Evolutionary conservation across 1,140 invertebrate genomes (phyloP).

Genomic region (Lanistes nyassanus): DNA sequence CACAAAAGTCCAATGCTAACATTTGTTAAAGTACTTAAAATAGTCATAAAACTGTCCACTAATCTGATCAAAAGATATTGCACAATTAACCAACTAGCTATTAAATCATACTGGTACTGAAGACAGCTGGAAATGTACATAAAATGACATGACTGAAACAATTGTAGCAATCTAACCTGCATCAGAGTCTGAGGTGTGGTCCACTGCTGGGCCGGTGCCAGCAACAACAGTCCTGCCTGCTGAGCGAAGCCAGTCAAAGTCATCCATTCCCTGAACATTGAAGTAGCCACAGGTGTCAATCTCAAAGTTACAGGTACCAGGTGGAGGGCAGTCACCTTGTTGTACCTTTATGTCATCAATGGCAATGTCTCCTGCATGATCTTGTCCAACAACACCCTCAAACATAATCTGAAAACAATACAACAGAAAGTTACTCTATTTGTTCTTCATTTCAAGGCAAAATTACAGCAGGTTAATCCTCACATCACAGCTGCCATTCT

Average conservation of each 20-base stretch:
- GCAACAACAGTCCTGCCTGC: conserved; percentile 50
- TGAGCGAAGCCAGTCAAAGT: conserved; percentile 60
- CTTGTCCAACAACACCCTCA: conserved; percentile 52
- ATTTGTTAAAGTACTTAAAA: too few species aligned
- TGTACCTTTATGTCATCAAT: conserved; percentile 58
- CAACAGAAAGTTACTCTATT: too few species aligned
- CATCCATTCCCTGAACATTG: conserved; percentile 41
- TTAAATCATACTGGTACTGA: too few species aligned
- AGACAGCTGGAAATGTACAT: too few species aligned
- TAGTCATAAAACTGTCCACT: too few species aligned
- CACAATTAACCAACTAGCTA: too few species aligned
- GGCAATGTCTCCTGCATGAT: conserved; percentile 59
- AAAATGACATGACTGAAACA: too few species aligned
- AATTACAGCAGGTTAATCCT: too few species aligned
- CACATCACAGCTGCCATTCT: too few species aligned
- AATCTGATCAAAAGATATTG: too few species aligned
- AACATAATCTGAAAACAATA: conserved; percentile 50
- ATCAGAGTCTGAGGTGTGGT: conserved; percentile 60
- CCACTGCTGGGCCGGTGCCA: conserved; percentile 54
- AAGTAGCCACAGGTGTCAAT: conserved; percentile 57
- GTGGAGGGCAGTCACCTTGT: conserved; percentile 43
- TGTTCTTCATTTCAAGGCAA: too few species aligned
- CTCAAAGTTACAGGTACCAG: conserved; percentile 62
- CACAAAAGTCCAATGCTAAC: too few species aligned
- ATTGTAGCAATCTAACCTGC: conserved; percentile 35